Evolutionary conservation across 1,140 invertebrate species (phyloP), one percentile per base, ranked within the genome.

Genomic region (Ceratina australensis): DNA sequence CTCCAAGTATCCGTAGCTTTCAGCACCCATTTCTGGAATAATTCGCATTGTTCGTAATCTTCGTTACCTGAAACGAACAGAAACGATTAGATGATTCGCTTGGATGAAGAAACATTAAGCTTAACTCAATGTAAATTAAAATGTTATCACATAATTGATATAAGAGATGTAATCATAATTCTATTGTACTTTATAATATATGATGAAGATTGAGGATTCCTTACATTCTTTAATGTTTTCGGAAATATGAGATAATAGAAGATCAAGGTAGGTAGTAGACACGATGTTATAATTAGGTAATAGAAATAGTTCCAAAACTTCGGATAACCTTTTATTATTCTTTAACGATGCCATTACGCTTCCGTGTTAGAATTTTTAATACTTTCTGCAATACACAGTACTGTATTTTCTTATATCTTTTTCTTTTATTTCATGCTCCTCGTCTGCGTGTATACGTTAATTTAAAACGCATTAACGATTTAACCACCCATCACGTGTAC

Each of bases 261-360:
- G 79, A 86, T 92, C 92, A 8, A 92, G 81, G 50, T 92, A 92
- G 7, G 91, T 90, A 15, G 85, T 74, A 18, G 90, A 90, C 7
- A 86, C 84, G 22, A 92, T 87, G 61, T 85, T 89, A 71, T 91
- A 92, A 80, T 91, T 81, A 2, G 91, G 89, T 59, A 83, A 69
- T n/a, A 92, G 68, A 79, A 92, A 91, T 16, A 92, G 56, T 50
- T 91, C 76, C 47, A 92, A 77, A 75, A 91, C 92, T 83, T 91
- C 76, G n/a, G 84, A 72, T 68, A 92, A 68, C 20, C 83, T 88
- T 72, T 89, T 79, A 47, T 72, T 57, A 1, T 28, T 72, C 18
- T 52, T 66, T 20, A 59, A 71, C 12, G 81, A 76, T 67, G 79
- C 69, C 83, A 84, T 84, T 33, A 12, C 50, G 20, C 0, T 22